These are phyloP conservation scores for Mythimna vitellina DNA, from an alignment of 2,888 invertebrate species.

Conservation along the genomic window DNA sequence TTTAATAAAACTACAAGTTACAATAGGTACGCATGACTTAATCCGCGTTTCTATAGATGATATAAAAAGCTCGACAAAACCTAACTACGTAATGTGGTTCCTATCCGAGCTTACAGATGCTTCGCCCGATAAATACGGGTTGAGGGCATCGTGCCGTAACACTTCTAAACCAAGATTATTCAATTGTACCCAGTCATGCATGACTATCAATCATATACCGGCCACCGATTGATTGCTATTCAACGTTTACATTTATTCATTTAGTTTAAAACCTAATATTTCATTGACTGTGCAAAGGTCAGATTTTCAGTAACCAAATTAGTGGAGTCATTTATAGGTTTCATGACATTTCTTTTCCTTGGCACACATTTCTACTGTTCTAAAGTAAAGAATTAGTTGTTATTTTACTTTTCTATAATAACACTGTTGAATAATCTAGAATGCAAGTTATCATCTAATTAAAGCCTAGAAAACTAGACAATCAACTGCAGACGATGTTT, in stretches of 20 bases:
- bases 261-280: slow-evolving; percentile 32
- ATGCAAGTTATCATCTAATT: slow-evolving; percentile 8
- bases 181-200: slow-evolving; percentile 64
- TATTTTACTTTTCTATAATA: slow-evolving; percentile 21
- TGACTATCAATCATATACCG: slow-evolving; percentile 68
- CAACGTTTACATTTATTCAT: slow-evolving; percentile 52
- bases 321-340: slow-evolving; percentile 25
- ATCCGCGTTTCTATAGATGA: slow-evolving; percentile 67
- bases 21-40: slow-evolving; percentile 69
- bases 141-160: slow-evolving; percentile 50
- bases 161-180: slow-evolving; percentile 63
- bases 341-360: slow-evolving; percentile 15
- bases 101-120: slow-evolving; percentile 49
- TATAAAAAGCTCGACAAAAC: slow-evolving; percentile 72
- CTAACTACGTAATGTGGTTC: slow-evolving; percentile 70
- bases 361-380: slow-evolving; percentile 19
- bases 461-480: slow-evolving; percentile 16
- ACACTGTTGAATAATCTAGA: slow-evolving; percentile 11
- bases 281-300: slow-evolving; percentile 36
- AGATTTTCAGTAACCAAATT: slow-evolving; percentile 19
- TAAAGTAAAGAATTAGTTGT: slow-evolving; percentile 15
- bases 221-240: slow-evolving; percentile 63
- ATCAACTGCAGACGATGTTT: slow-evolving; percentile 26
- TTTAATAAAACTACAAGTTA: slow-evolving; percentile 51
- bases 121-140: slow-evolving; percentile 33